phyloP scores from a whole-genome alignment of 2,797 vertebrate genomes.

The Agapornis canus region DNA sequence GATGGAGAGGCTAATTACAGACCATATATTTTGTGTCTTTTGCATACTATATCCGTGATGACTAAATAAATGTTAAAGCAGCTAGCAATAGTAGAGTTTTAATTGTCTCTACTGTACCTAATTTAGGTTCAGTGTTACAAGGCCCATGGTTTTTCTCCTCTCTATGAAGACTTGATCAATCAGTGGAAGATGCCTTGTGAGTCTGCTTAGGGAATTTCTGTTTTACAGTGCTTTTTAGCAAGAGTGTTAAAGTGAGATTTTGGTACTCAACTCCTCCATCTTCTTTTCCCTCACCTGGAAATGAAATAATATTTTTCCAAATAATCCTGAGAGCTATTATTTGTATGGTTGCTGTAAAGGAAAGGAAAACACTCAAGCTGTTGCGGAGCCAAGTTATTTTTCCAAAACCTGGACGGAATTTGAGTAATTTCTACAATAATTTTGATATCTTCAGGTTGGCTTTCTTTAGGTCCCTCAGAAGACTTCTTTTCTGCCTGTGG shows the following conservation, averaged over 20 bases:
- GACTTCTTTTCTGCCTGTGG: neutral
- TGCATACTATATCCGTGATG: neutral
- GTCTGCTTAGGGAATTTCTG: neutral
- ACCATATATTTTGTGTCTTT: neutral
- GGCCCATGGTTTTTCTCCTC: neutral
- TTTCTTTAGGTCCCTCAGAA: neutral
- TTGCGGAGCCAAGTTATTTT: neutral
- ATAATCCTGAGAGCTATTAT: neutral
- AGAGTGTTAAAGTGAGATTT: neutral
- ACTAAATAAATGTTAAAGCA: conserved; percentile 23
- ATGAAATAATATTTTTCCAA: neutral
- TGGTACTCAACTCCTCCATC: neutral
- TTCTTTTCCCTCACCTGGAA: neutral
- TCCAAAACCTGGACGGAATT: neutral
- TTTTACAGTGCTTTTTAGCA: neutral
- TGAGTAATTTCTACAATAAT: neutral
- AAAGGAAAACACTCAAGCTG: neutral
- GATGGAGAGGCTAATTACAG: neutral
- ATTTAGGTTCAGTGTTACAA: neutral
- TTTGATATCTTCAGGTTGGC: neutral
- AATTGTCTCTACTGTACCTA: neutral
- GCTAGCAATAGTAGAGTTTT: neutral
- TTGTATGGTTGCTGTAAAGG: neutral
- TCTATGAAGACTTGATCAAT: neutral
- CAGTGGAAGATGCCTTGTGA: neutral